These are phyloP conservation scores for Drosophila recens DNA, from an alignment of 2,888 invertebrate species.

Conservation along the genomic window DNA sequence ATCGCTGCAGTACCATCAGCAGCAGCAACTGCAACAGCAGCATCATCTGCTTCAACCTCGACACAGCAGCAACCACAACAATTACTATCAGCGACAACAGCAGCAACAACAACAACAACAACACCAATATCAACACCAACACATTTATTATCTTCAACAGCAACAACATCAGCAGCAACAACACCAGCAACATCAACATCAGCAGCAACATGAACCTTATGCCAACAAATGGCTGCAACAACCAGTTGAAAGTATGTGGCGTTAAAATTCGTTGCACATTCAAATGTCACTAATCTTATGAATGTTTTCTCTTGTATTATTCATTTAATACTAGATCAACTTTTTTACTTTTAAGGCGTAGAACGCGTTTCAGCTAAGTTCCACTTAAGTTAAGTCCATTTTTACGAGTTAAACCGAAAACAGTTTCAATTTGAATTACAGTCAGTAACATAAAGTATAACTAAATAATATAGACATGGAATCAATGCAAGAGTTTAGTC, in stretches of 20 bases:
- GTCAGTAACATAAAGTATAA: not conserved
- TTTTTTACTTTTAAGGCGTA: constrained; percentile 47
- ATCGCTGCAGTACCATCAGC: constrained; percentile 47
- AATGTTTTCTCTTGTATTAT: constrained; percentile 2
- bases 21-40: constrained; percentile 39
- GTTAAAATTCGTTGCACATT: constrained; percentile 22
- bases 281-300: not conserved
- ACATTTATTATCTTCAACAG: constrained; percentile 37
- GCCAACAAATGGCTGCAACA: constrained; percentile 51
- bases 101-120: constrained; percentile 34
- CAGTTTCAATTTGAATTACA: not conserved
- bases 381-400: not conserved
- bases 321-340: constrained; percentile 13
- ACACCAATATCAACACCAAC: constrained; percentile 30
- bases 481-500: not conserved
- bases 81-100: constrained; percentile 39
- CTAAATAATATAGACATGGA: not conserved
- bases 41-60: constrained; percentile 22
- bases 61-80: constrained; percentile 46
- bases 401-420: not conserved
- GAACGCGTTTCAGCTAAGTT: constrained; percentile 50
- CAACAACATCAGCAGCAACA: constrained; percentile 38
- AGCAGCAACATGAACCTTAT: constrained; percentile 39
- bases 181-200: constrained; percentile 21
- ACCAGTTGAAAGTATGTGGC: constrained; percentile 47